phyloP scores from a whole-genome alignment of 2,113 vertebrate genomes.

The Labrus mixtus region DNA sequence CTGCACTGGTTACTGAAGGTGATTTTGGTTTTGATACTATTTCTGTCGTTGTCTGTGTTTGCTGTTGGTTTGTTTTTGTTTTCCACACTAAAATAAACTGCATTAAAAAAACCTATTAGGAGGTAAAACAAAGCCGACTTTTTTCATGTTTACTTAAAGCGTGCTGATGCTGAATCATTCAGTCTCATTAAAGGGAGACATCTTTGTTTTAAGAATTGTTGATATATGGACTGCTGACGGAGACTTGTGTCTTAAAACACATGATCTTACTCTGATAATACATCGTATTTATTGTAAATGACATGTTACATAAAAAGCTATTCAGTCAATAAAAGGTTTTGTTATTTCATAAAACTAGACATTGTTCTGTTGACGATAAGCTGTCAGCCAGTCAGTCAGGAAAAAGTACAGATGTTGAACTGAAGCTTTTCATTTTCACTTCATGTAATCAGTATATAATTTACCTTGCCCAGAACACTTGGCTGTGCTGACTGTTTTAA shows the following conservation, averaged over 20 bases:
- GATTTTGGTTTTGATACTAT: conserved; percentile 57
- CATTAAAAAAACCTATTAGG: conserved; percentile 9
- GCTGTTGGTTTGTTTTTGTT: conserved; percentile 24
- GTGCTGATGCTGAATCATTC: background rate
- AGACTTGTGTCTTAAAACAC: background rate
- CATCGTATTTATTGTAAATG: too few species aligned
- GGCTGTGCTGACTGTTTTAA: conserved; percentile 7
- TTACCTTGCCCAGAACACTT: background rate
- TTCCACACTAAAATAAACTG: conserved; percentile 39
- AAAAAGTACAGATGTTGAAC: background rate
- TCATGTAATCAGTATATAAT: background rate
- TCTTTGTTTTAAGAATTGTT: too few species aligned
- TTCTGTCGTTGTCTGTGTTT: conserved; percentile 41
- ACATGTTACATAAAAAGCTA: background rate
- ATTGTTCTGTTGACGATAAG: background rate
- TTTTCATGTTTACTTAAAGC: background rate
- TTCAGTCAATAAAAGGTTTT: background rate
- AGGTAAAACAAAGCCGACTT: background rate
- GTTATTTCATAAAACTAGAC: background rate
- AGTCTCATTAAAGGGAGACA: background rate
- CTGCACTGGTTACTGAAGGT: conserved; percentile 29
- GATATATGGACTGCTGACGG: too few species aligned
- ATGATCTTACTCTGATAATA: background rate
- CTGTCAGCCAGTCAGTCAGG: background rate
- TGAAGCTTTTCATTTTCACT: background rate